These are phyloP conservation scores for Lysiphlebus fabarum DNA, from an alignment of 1,140 invertebrate species.

Conservation along the genomic window DNA sequence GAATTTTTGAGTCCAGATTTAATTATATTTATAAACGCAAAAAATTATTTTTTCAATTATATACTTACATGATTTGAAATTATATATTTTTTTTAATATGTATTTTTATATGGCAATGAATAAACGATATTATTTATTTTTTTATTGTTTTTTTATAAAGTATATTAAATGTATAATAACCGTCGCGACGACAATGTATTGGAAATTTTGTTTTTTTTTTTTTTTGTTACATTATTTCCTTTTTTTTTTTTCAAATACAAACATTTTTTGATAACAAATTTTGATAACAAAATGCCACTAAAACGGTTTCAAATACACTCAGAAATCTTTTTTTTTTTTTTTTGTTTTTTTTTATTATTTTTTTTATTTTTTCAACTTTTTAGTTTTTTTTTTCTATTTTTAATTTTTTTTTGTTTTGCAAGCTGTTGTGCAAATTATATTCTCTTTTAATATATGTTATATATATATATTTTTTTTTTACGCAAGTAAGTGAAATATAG, in stretches of 20 bases:
- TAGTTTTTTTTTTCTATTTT: background rate
- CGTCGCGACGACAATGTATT: conserved; percentile 30
- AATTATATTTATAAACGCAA: no score
- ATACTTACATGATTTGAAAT: conserved; percentile 16
- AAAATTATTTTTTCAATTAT: no score
- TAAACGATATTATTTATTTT: conserved; percentile 1
- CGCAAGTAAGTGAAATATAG: no score
- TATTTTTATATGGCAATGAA: background rate
- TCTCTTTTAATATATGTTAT: no score
- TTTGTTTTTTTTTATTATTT: no score
- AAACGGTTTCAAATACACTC: conserved; percentile 25
- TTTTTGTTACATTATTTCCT: background rate
- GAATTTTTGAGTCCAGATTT: no score
- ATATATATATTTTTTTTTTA: no score
- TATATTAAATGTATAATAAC: conserved; percentile 18
- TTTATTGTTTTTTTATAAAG: conserved; percentile 15
- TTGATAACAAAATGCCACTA: conserved; percentile 26
- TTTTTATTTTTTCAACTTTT: no score
- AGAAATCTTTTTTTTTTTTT: conserved; percentile 2
- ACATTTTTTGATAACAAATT: background rate
- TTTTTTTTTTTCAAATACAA: background rate
- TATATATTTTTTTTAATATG: background rate
- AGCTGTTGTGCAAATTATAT: background rate
- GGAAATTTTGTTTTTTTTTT: conserved; percentile 16
- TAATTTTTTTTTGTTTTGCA: conserved; percentile 5